phyloP scores from a whole-genome alignment of 2,888 invertebrate genomes.

The Ennomos quercinarius region DNA sequence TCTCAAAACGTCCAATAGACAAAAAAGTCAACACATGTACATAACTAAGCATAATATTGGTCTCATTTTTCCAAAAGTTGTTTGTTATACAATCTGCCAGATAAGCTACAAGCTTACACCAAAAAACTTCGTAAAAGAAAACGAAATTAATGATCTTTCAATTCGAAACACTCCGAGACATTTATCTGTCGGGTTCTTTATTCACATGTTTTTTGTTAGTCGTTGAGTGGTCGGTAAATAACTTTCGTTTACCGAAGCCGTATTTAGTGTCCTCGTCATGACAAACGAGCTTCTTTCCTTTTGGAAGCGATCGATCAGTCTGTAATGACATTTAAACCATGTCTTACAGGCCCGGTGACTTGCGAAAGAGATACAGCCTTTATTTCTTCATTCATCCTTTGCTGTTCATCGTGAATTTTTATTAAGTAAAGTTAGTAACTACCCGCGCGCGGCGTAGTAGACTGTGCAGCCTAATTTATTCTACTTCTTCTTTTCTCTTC shows the following conservation, averaged over 20 bases:
- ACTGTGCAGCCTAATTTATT: no score
- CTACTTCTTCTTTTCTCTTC: no score
- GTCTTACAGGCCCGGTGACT: slow-evolving; percentile 62
- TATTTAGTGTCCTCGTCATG: slow-evolving; percentile 73
- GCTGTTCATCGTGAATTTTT: no score
- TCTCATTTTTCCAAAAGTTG: no score
- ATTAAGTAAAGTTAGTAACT: no score
- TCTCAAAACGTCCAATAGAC: no score
- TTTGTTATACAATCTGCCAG: no score
- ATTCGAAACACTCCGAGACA: slow-evolving; percentile 64
- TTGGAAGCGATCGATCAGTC: slow-evolving; percentile 70
- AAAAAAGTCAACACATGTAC: no score
- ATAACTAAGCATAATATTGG: no score
- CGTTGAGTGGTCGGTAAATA: slow-evolving; percentile 71
- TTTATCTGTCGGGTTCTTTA: slow-evolving; percentile 68
- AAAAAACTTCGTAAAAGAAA: slow-evolving; percentile 36
- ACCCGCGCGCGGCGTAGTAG: no score
- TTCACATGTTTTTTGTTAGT: slow-evolving; percentile 65
- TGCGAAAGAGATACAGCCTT: slow-evolving; percentile 39
- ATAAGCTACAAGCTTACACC: no score
- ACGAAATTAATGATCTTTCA: slow-evolving; percentile 74
- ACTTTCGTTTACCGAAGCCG: slow-evolving; percentile 68
- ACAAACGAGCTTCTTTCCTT: slow-evolving; percentile 75
- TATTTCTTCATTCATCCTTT: background rate
- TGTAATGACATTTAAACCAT: slow-evolving; percentile 74